Evolutionary conservation across 2,113 vertebrate species (phyloP), one percentile per base, ranked within the genome.

Genomic region (Trachemys scripta): DNA sequence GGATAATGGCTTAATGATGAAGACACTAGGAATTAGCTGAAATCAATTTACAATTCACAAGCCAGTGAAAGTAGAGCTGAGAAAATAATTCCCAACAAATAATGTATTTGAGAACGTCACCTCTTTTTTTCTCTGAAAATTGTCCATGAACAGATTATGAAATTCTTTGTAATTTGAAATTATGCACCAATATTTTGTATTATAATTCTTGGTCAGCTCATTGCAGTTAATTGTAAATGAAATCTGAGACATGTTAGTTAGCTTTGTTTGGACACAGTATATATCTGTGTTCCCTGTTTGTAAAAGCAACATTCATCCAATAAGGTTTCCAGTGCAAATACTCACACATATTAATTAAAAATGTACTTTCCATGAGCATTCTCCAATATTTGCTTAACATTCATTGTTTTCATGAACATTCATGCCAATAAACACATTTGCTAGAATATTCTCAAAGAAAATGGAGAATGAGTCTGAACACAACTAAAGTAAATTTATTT

Each of bases 21-120:
- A 95, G 82, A 85, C 54, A 69, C 1, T 42, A 90, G 80, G 93
- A 92, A 95, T 94, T 59, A 93, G 51, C 69, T 90, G 78, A n/a
- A 50, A 45, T 45, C 78, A 79, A 87, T 20, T 59, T 62, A 62
- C 59, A 62, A 62, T 31, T 38, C 76, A 92, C 0, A 3, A 54
- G 54, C 89, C 80, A 6, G 38, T 51, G 87, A 94, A 53, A 35
- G 9, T 24, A 10, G 7, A 85, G 87, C 19, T 0, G 7, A 87
- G 54, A 54, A 85, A 22, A 84, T 14, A 57, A 51, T 92, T 92
- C 94, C 57, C 20, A 90, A 51, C 56, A 89, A 80, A 96, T 56
- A 4, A 24, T 79, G 72, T 93, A 50, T 88, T 85, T 59, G 54
- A 82, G 93, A 92, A 0, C 1, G 57, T 88, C 1, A 22, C 42